Conservation (phyloP, 2,888 invertebrate genomes). For the Abrostola tripartita region DNA sequence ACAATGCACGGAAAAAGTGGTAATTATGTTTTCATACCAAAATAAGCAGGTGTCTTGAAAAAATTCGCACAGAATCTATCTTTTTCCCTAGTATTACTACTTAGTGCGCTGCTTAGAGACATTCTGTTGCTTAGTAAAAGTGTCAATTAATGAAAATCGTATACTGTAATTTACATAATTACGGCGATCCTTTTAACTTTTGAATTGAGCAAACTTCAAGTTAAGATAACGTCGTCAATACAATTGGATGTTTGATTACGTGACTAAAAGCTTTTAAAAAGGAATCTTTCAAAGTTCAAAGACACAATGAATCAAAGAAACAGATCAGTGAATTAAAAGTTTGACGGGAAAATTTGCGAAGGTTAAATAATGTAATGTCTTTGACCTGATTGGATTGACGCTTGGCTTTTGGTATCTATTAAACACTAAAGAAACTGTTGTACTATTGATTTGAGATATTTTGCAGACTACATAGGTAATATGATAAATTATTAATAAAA, state of each 20-base stretch:
- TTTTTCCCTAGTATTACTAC: too few species aligned
- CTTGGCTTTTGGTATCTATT: neutral
- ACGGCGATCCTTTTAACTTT: slow-evolving; percentile 17
- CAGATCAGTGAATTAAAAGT: slow-evolving; percentile 32
- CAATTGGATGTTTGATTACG: slow-evolving; percentile 36
- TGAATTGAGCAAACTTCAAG: slow-evolving; percentile 15
- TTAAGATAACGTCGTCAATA: slow-evolving; percentile 17
- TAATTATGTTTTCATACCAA: too few species aligned
- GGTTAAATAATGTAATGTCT: neutral
- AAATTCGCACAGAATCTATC: too few species aligned
- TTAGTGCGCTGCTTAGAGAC: too few species aligned
- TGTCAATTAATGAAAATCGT: too few species aligned
- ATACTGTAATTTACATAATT: slow-evolving; percentile 4
- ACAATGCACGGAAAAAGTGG: neutral
- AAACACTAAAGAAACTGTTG: too few species aligned
- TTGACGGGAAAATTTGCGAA: slow-evolving; percentile 17
- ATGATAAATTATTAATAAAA: too few species aligned
- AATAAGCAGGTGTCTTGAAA: too few species aligned
- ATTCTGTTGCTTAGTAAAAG: too few species aligned
- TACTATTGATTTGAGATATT: too few species aligned
- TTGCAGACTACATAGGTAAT: too few species aligned
- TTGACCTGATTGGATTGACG: neutral
- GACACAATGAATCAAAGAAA: slow-evolving; percentile 44
- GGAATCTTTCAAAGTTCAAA: slow-evolving; percentile 36
- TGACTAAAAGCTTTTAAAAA: slow-evolving; percentile 50